Percentiles rank a stretch among this genome's conserved stretches.
These are phyloP conservation scores for Bradypodion pumilum DNA, from an alignment of 2,797 vertebrate species.

Conservation along the genomic window DNA sequence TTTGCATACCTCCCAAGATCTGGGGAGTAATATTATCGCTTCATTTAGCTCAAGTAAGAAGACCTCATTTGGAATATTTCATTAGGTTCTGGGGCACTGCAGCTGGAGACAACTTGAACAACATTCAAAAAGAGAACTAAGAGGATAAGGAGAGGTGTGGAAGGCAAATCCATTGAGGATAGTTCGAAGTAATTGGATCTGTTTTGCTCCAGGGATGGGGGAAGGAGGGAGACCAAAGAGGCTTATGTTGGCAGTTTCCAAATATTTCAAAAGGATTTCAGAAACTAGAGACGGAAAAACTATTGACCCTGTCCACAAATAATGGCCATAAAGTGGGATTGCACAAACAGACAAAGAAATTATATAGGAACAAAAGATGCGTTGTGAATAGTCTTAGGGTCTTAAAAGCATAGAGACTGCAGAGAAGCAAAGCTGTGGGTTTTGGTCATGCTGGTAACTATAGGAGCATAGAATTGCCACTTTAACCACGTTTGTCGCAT, in stretches of 20 bases:
- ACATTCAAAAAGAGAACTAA: neutral
- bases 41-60: neutral
- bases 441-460: too few relatives aligned
- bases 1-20: neutral
- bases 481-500: too few relatives aligned
- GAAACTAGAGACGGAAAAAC: neutral
- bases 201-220: neutral
- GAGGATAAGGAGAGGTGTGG: neutral
- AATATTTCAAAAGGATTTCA: neutral
- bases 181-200: neutral
- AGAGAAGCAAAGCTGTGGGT: neutral
- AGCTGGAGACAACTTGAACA: constrained; percentile 3
- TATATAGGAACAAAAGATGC: neutral
- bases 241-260: neutral
- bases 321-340: neutral
- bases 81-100: neutral
- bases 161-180: neutral
- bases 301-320: neutral
- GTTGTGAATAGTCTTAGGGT: neutral
- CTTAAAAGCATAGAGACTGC: neutral
- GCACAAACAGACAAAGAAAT: neutral
- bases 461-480: too few relatives aligned
- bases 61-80: neutral
- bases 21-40: neutral
- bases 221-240: neutral